Evolutionary conservation across 2,113 vertebrate species (phyloP).

Genomic region (Limnothrissa miodon): DNA sequence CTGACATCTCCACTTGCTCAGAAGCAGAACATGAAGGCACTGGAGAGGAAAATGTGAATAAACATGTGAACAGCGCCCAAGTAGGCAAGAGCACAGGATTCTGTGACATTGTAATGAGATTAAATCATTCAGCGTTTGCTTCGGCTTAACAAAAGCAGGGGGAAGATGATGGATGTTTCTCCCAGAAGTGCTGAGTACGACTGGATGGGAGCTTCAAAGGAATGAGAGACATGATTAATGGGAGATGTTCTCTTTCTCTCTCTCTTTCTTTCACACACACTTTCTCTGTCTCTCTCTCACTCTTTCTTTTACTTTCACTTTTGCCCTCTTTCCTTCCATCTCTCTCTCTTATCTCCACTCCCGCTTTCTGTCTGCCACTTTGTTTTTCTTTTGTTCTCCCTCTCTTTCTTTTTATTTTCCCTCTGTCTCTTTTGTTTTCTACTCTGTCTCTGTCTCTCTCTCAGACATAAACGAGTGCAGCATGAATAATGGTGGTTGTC

Average conservation of each 20-base stretch:
- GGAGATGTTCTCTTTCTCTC: not conserved
- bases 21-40: not conserved
- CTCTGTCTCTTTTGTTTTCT: not conserved
- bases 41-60: not conserved
- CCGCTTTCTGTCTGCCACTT: not conserved
- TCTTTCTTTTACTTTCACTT: not conserved
- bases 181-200: not conserved
- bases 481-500: conserved; percentile 90
- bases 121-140: not conserved
- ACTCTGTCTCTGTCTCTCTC: conserved; percentile 21
- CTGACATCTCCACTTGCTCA: not conserved
- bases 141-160: not conserved
- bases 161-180: not conserved
- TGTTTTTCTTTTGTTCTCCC: not conserved
- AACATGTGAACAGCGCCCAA: not conserved
- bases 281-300: not conserved
- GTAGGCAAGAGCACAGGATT: not conserved
- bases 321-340: not conserved
- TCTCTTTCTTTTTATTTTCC: not conserved
- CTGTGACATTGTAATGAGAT: not conserved
- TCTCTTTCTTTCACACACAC: not conserved
- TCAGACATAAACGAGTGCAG: conserved; percentile 94
- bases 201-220: conserved; percentile 9
- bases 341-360: not conserved
- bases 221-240: not conserved